These are phyloP conservation scores for Eustalomyia histrio DNA, from an alignment of 2,888 invertebrate genomes.

Conservation along the genomic window DNA sequence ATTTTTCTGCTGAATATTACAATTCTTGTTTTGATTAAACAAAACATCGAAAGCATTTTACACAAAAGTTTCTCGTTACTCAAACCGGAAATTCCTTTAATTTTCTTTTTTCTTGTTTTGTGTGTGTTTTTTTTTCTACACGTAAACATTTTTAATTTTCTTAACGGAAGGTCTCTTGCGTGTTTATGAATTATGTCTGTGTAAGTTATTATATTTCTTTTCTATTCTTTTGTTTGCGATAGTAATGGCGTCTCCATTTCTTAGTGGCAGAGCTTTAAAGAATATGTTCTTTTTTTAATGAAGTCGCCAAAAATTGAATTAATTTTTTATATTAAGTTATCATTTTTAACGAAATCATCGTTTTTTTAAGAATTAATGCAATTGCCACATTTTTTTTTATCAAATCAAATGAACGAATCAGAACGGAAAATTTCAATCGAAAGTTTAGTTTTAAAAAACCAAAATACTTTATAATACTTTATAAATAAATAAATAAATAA, in stretches of 20 bases:
- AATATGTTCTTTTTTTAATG: too few species aligned
- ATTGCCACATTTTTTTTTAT: too few species aligned
- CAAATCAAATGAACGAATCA: too few species aligned
- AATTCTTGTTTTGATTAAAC: slow-evolving; percentile 21
- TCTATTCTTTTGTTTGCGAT: slow-evolving; percentile 1
- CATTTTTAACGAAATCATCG: too few species aligned
- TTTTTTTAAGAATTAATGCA: too few species aligned
- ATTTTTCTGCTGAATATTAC: slow-evolving; percentile 28
- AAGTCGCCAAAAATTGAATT: too few species aligned
- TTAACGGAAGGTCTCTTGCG: slow-evolving; percentile 58
- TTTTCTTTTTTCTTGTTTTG: slow-evolving; percentile 28
- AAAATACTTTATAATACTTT: too few species aligned
- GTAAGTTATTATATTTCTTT: not conserved
- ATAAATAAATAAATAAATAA: too few species aligned
- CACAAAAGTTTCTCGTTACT: slow-evolving; percentile 24
- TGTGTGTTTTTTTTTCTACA: slow-evolving; percentile 20
- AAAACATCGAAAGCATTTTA: slow-evolving; percentile 23
- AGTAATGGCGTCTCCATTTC: slow-evolving; percentile 30
- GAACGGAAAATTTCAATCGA: too few species aligned
- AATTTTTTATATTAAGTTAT: too few species aligned
- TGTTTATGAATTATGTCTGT: slow-evolving; percentile 61
- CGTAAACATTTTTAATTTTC: slow-evolving; percentile 61
- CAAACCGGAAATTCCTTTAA: slow-evolving; percentile 58
- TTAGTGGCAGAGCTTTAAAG: too few species aligned
- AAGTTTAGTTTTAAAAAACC: too few species aligned